Evolutionary conservation across 2,113 vertebrate genomes (phyloP).

Genomic region (Psilopsiagon aymara): DNA sequence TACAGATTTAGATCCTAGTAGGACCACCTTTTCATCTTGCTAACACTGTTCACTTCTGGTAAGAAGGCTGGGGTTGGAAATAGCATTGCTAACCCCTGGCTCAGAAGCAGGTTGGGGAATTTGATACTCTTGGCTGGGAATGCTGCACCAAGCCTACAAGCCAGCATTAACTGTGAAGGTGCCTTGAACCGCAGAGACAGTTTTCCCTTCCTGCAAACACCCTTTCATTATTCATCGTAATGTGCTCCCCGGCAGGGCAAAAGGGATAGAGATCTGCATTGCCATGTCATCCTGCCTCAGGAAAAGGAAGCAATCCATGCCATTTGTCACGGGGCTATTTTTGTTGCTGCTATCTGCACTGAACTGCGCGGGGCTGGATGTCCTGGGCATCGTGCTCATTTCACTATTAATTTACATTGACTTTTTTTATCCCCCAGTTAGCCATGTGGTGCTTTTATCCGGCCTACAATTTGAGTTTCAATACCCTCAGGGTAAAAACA

Average conservation of each 20-base stretch:
- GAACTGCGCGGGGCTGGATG: neutral
- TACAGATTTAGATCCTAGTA: neutral
- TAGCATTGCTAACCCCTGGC: neutral
- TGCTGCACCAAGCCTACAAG: neutral
- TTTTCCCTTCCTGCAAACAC: neutral
- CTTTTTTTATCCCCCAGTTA: neutral
- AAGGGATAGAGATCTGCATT: neutral
- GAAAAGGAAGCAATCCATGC: neutral
- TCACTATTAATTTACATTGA: neutral
- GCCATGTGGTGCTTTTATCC: neutral
- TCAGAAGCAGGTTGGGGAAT: neutral
- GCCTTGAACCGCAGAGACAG: neutral
- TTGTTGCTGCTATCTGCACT: neutral
- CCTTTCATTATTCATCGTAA: neutral
- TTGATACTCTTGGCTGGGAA: neutral
- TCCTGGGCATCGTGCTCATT: neutral
- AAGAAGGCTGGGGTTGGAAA: neutral
- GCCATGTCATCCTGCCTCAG: neutral
- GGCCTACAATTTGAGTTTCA: neutral
- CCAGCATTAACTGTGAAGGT: neutral
- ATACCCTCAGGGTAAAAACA: neutral
- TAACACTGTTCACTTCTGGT: neutral
- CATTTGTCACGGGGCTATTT: neutral
- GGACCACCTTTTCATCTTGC: neutral
- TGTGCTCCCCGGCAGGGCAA: neutral